Conservation (phyloP, 2,113 vertebrate genomes). For the Phalacrocorax brasilianus region DNA sequence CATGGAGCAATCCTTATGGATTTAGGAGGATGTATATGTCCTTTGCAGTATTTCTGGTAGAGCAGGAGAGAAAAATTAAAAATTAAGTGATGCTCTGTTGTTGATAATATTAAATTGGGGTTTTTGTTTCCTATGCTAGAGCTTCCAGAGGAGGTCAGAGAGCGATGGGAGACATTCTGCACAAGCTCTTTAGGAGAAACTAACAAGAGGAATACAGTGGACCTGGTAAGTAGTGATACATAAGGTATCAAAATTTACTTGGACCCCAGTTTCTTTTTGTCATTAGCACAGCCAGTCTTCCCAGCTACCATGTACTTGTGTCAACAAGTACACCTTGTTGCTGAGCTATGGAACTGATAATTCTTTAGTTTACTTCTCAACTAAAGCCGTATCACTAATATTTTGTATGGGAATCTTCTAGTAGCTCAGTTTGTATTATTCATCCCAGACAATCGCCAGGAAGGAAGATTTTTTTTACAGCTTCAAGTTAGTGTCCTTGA, state of each 20-base stretch:
- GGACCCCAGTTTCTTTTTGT: not conserved
- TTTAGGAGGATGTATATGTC: not conserved
- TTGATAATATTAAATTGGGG: not conserved
- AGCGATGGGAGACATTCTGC: constrained; percentile 94
- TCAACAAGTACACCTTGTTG: not conserved
- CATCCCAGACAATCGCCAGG: not conserved
- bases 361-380: not conserved
- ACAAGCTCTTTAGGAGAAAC: constrained; percentile 91
- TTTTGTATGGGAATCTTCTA: not conserved
- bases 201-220: constrained; percentile 98
- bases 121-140: constrained; percentile 72
- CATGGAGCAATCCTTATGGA: not conserved
- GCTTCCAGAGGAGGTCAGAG: constrained; percentile 86
- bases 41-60: not conserved
- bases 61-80: not conserved
- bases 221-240: constrained; percentile 84
- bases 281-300: not conserved
- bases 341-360: not conserved
- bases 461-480: not conserved
- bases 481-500: not conserved
- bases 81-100: not conserved
- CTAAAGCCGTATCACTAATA: not conserved
- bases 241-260: not conserved
- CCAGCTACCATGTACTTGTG: not conserved
- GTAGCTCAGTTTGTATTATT: not conserved